These are phyloP conservation scores for Drosophila meridiana DNA, from an alignment of 2,888 invertebrate species.

Conservation along the genomic window DNA sequence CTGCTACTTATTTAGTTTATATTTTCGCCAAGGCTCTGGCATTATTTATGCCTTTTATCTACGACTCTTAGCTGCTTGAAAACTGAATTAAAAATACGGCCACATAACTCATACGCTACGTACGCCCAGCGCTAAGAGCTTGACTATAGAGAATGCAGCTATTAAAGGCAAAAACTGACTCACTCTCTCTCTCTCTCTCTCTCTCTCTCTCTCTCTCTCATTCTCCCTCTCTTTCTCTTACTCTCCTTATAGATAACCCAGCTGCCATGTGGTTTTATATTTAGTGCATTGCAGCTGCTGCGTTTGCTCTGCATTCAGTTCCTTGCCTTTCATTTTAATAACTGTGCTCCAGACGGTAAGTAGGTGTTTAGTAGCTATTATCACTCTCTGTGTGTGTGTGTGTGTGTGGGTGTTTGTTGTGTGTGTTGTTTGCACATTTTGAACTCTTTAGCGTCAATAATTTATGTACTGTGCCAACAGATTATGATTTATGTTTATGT, in stretches of 20 bases:
- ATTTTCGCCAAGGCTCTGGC: neutral
- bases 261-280: conserved; percentile 40
- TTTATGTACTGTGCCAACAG: conserved; percentile 78
- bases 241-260: conserved; percentile 35
- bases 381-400: conserved; percentile 43
- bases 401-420: conserved; percentile 28
- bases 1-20: neutral
- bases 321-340: conserved; percentile 57
- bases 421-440: conserved; percentile 59
- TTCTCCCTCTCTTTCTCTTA: neutral
- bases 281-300: conserved; percentile 29
- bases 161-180: conserved; percentile 31
- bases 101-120: conserved; percentile 48
- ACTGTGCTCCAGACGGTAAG: conserved; percentile 59
- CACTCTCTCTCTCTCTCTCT: neutral
- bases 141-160: conserved; percentile 40
- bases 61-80: neutral
- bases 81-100: conserved; percentile 29
- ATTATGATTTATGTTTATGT: conserved; percentile 76
- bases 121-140: neutral
- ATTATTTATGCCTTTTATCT: neutral
- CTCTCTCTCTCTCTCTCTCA: neutral
- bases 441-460: conserved; percentile 80
- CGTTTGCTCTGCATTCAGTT: conserved; percentile 5
- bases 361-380: conserved; percentile 78